A percentile compares a stretch with the other conserved stretches of the same genome.
These are phyloP conservation scores for Pagetopsis macropterus DNA, from an alignment of 2,797 vertebrate genomes.

Conservation along the genomic window DNA sequence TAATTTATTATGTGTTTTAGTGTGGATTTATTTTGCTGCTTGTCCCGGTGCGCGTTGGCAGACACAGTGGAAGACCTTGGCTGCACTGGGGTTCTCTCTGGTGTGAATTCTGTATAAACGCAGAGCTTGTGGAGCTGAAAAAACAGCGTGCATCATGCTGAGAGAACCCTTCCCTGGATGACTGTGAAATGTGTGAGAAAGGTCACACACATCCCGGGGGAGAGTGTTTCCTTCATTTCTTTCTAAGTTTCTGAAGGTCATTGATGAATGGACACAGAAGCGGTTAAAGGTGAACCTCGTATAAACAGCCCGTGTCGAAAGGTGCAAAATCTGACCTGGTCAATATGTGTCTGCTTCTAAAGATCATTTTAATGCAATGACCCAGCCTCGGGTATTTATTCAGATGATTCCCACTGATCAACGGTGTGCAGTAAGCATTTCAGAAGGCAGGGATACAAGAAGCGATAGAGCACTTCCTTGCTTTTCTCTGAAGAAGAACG, in stretches of 20 bases:
- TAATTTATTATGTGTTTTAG: not conserved
- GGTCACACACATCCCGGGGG: conserved; percentile 55
- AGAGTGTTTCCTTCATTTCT: conserved; percentile 55
- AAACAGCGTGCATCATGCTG: conserved; percentile 7
- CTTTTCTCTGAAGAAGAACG: not conserved
- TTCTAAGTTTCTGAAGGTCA: conserved; percentile 58
- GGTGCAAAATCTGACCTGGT: conserved; percentile 16
- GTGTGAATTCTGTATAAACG: conserved; percentile 31
- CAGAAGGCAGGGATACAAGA: not conserved
- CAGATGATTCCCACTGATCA: not conserved
- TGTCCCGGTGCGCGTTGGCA: not conserved
- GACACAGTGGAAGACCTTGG: not conserved
- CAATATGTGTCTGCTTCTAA: not conserved
- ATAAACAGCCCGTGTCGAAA: conserved; percentile 46
- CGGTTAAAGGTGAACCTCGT: conserved; percentile 48
- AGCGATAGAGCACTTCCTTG: not conserved
- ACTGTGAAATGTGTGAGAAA: conserved; percentile 53
- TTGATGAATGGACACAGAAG: conserved; percentile 31
- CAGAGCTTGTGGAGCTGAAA: conserved; percentile 13
- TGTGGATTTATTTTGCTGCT: not conserved
- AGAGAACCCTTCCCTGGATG: conserved; percentile 43
- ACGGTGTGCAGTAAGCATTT: not conserved
- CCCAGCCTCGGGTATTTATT: not conserved
- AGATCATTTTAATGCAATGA: conserved; percentile 23
- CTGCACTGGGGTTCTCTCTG: conserved; percentile 7